phyloP scores from a whole-genome alignment of 2,888 invertebrate species.

The Petrophora chlorosata region DNA sequence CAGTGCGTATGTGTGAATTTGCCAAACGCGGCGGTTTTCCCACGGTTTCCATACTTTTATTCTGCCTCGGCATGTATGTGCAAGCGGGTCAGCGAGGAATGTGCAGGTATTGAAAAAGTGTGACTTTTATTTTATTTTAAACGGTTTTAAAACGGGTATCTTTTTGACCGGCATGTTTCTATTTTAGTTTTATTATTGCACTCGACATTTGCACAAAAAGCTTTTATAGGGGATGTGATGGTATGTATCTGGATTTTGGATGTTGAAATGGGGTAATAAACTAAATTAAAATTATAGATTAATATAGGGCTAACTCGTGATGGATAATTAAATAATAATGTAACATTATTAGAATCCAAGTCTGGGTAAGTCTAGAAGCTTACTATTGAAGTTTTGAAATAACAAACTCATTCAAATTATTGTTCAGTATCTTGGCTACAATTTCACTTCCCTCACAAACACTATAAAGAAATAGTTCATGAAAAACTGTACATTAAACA shows the following conservation, averaged over 20 bases:
- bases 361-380: no score
- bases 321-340: no score
- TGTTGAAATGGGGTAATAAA: no score
- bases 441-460: not conserved
- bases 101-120: constrained; percentile 23
- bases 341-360: no score
- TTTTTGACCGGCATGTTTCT: constrained; percentile 13
- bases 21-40: no score
- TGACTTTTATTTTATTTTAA: constrained; percentile 24
- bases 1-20: no score
- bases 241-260: no score
- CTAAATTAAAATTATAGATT: no score
- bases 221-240: not conserved
- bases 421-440: not conserved
- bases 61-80: constrained; percentile 3
- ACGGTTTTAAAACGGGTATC: constrained; percentile 11
- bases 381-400: no score
- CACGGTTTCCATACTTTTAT: constrained; percentile 7
- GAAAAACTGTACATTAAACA: constrained; percentile 33
- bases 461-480: constrained; percentile 15
- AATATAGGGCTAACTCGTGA: no score
- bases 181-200: constrained; percentile 10
- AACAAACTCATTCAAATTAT: not conserved
- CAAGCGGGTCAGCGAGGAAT: constrained; percentile 15
- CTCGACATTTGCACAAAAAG: not conserved